Conservation (phyloP, 1,140 invertebrate genomes). For the Pseudomyrmex gracilis region DNA sequence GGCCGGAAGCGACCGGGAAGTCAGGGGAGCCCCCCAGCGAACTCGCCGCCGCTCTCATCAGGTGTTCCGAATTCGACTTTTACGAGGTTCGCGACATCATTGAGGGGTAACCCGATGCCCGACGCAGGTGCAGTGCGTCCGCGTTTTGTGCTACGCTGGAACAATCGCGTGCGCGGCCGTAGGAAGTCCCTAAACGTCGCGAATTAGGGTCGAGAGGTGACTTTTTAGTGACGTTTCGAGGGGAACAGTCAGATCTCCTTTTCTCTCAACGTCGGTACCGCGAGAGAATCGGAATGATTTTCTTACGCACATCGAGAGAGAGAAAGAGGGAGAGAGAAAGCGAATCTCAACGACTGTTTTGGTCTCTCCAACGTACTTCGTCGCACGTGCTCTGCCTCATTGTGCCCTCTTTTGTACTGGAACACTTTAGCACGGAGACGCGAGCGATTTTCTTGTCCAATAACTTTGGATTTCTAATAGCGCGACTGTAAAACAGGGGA, state of each 20-base stretch:
- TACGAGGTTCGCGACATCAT: slow-evolving; percentile 40
- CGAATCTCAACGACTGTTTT: slow-evolving; percentile 80
- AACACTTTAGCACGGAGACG: slow-evolving; percentile 28
- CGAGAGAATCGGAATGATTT: slow-evolving; percentile 66
- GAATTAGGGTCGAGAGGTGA: slow-evolving; percentile 58
- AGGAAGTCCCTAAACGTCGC: slow-evolving; percentile 75
- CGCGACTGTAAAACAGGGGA: too few relatives aligned
- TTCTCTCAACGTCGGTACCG: slow-evolving; percentile 7
- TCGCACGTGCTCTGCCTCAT: slow-evolving; percentile 74
- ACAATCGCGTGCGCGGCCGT: slow-evolving; percentile 64
- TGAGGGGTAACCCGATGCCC: slow-evolving; percentile 77
- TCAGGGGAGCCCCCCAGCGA: slow-evolving; percentile 73
- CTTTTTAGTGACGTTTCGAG: slow-evolving; percentile 45
- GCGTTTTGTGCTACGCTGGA: slow-evolving; percentile 66
- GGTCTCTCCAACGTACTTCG: slow-evolving; percentile 76
- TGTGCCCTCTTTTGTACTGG: slow-evolving; percentile 29
- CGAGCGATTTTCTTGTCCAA: slow-evolving; percentile 20
- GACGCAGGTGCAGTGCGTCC: slow-evolving; percentile 80
- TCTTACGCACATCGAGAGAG: slow-evolving; percentile 61
- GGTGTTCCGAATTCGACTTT: slow-evolving; percentile 69
- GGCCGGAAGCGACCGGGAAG: slow-evolving; percentile 24
- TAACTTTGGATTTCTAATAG: too few relatives aligned
- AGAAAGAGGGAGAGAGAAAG: not conserved
- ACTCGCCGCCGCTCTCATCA: slow-evolving; percentile 65
- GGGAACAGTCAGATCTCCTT: slow-evolving; percentile 13